phyloP scores from a whole-genome alignment of 1,140 invertebrate species.

The Argopecten irradians region DNA sequence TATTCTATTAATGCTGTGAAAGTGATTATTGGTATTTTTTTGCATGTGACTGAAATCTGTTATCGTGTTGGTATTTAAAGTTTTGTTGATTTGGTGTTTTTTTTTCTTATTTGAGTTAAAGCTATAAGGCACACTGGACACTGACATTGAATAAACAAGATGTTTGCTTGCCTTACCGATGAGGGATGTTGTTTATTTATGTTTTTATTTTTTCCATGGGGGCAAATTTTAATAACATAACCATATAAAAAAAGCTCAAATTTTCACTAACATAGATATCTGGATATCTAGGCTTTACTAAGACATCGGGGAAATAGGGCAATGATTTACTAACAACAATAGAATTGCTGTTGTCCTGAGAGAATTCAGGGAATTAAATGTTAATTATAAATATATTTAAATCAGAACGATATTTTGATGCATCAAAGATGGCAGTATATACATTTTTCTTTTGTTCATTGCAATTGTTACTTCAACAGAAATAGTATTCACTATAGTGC shows the following conservation, averaged over 20 bases:
- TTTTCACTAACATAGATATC: not conserved
- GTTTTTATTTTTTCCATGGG: not conserved
- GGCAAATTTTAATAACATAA: not conserved
- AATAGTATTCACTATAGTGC: no score
- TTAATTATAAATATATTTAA: no score
- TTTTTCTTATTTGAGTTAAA: not conserved
- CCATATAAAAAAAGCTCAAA: not conserved
- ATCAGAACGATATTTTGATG: no score
- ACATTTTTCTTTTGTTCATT: no score
- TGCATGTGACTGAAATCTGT: conserved; percentile 5
- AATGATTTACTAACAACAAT: not conserved
- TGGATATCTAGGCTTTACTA: no score
- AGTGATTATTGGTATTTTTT: not conserved
- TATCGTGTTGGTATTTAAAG: not conserved
- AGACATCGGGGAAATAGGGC: no score
- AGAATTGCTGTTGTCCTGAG: not conserved
- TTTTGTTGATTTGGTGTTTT: not conserved
- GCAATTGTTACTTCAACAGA: no score
- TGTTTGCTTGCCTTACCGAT: not conserved
- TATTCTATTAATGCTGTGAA: not conserved
- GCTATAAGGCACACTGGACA: not conserved
- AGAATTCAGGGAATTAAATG: no score
- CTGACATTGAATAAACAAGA: not conserved
- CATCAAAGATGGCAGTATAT: not conserved
- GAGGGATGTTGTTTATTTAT: not conserved